Evolutionary conservation across 2,113 vertebrate genomes (phyloP), one percentile per base, ranked within the genome.

Genomic region (Suncus etruscus): DNA sequence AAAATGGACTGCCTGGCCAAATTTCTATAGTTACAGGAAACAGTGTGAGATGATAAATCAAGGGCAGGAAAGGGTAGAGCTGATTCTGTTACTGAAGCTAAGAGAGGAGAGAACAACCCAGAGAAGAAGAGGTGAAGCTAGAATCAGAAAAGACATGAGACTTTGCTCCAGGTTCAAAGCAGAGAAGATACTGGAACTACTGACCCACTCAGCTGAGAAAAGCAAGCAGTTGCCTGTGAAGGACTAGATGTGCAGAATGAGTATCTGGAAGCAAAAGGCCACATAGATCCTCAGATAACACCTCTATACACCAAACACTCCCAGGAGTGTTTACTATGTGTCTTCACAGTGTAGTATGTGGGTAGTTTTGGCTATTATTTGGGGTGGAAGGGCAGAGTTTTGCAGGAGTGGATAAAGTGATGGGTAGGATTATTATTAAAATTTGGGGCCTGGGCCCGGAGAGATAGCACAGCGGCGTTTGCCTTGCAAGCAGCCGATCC

Each of bases 261-360:
- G 93, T 91, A 72, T 94, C 95, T 95, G 95, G 96, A 94, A 94
- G 93, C 95, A 96, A 93, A 93, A 54, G 93, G 94, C 92, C 94
- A 97, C 97, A 95, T 95, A 70, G 22, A 95, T 96, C 97, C 97
- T 95, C 96, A 96, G 86, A 97, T 97, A 94, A 94, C 96, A 96
- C 95, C 97, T 97, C 96, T 91, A 94, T 95, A 97, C 95, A 96
- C 96, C 97, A 87, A 92, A 97, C 97, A 97, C 96, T 78, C 97
- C 96, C 95, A 63, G 76, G 96, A 97, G 97, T 97, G 97, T 97
- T 97, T 93, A 97, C 90, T 96, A 95, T 92, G 96, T 97, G 94
- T 97, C 98, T 97, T 93, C 97, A 97, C 95, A 70, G 90, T 78
- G 92, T 98, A 98, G 97, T 97, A 97, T 98, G 97, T 97, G 92